phyloP scores from a whole-genome alignment of 2,113 vertebrate genomes.

The Corydoras maculifer region DNA sequence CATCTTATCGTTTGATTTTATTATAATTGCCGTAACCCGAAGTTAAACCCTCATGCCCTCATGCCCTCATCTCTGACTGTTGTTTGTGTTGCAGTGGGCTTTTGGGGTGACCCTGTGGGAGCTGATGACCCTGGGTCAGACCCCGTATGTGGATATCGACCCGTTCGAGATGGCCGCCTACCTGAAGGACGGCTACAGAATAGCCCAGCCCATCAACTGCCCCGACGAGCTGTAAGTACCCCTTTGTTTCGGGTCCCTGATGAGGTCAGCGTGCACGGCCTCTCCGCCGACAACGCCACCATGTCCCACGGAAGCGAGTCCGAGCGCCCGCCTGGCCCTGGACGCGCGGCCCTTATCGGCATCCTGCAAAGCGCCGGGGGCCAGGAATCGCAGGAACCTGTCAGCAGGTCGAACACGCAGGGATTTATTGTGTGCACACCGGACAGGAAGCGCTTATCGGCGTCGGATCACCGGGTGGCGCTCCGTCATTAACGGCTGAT shows the following conservation, averaged over 20 bases:
- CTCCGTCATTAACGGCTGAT: constrained; percentile 27
- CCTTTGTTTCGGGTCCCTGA: no score
- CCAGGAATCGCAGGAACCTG: constrained; percentile 19
- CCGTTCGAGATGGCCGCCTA: constrained; percentile 98
- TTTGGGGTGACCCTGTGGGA: constrained; percentile 97
- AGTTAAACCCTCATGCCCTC: no score
- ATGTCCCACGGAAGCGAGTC: neutral
- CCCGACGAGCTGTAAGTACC: constrained; percentile 91
- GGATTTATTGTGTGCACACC: constrained; percentile 21
- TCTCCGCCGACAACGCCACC: neutral
- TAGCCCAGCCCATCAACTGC: constrained; percentile 98
- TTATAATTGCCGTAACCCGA: no score
- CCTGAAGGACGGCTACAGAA: constrained; percentile 95
- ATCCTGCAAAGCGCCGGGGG: constrained; percentile 32
- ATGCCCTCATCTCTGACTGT: neutral
- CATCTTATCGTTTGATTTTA: no score
- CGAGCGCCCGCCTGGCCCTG: constrained; percentile 4
- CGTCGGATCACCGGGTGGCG: neutral
- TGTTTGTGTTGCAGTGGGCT: constrained; percentile 76
- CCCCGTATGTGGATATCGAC: constrained; percentile 95
- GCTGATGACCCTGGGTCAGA: constrained; percentile 96
- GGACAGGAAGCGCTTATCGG: constrained; percentile 32
- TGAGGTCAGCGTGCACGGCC: neutral
- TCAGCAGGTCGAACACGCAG: constrained; percentile 17
- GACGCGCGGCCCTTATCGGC: constrained; percentile 28